A percentile compares a stretch with the other conserved stretches of the same genome.
These are phyloP conservation scores for Numenius arquata DNA, from an alignment of 2,113 vertebrate species.

Conservation along the genomic window DNA sequence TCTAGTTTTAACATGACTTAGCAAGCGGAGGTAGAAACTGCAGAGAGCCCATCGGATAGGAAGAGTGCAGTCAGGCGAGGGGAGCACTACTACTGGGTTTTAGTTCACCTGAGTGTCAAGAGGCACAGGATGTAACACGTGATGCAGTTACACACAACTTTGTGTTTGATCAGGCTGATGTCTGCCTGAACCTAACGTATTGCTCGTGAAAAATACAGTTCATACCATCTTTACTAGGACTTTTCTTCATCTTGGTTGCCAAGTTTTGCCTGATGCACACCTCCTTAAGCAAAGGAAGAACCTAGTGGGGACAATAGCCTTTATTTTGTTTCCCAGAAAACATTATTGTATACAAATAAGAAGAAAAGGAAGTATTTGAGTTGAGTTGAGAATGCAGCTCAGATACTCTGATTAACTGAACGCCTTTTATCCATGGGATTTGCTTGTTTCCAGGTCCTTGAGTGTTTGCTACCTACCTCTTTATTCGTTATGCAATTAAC, in stretches of 20 bases:
- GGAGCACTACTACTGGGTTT: neutral
- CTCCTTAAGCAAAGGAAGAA: neutral
- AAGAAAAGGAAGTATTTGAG: neutral
- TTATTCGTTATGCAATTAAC: neutral
- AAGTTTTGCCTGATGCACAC: neutral
- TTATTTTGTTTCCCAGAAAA: neutral
- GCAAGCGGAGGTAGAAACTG: neutral
- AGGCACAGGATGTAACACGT: neutral
- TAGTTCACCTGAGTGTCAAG: neutral
- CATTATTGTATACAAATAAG: neutral
- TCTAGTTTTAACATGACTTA: neutral
- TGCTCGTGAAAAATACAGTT: neutral
- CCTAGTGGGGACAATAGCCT: neutral
- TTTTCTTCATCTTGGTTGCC: neutral
- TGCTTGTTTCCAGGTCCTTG: neutral
- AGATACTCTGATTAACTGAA: neutral
- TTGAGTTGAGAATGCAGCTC: neutral
- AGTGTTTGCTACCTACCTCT: neutral
- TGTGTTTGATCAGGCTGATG: neutral
- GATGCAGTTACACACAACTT: neutral
- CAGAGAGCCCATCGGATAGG: neutral
- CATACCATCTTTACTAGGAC: neutral
- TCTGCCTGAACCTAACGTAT: neutral
- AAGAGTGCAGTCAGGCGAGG: neutral
- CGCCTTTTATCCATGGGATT: neutral